phyloP scores from a whole-genome alignment of 2,888 invertebrate species.

The Cosmorhoe ocellata region DNA sequence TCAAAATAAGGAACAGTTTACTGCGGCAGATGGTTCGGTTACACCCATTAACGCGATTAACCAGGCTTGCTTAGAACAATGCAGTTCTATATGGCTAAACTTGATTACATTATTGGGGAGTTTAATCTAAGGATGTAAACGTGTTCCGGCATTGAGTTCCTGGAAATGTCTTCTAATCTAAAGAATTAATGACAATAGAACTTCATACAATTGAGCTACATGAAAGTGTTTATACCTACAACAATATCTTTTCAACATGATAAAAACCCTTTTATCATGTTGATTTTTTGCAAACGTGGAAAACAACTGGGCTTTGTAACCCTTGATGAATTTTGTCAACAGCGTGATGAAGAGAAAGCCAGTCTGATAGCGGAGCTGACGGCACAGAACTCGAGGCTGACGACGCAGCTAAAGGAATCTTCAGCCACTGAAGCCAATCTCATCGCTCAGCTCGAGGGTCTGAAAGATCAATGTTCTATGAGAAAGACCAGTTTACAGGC shows the following conservation, averaged over 20 bases:
- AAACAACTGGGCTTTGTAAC: not conserved
- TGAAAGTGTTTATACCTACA: no score
- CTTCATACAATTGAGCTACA: no score
- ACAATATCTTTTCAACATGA: no score
- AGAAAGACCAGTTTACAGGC: constrained; percentile 89
- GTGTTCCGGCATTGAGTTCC: constrained; percentile 18
- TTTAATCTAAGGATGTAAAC: constrained; percentile 15
- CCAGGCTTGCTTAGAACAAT: constrained; percentile 60
- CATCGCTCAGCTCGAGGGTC: constrained; percentile 89
- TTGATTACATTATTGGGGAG: constrained; percentile 43
- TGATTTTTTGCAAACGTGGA: no score
- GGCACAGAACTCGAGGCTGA: constrained; percentile 93
- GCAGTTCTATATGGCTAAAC: constrained; percentile 43
- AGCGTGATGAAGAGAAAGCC: constrained; percentile 91
- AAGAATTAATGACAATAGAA: not conserved
- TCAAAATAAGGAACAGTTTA: constrained; percentile 37
- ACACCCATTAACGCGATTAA: constrained; percentile 65
- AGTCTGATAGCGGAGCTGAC: constrained; percentile 91
- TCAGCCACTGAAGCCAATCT: constrained; percentile 86
- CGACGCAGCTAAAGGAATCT: constrained; percentile 92
- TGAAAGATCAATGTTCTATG: constrained; percentile 92
- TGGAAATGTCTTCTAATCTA: constrained; percentile 11
- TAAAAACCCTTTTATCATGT: no score
- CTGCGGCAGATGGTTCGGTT: constrained; percentile 40
- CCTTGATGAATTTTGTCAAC: constrained; percentile 43